Percentiles rank a stretch among this genome's conserved stretches.
phyloP scores from a whole-genome alignment of 2,797 vertebrate species.

The Orestias chungarensis region DNA sequence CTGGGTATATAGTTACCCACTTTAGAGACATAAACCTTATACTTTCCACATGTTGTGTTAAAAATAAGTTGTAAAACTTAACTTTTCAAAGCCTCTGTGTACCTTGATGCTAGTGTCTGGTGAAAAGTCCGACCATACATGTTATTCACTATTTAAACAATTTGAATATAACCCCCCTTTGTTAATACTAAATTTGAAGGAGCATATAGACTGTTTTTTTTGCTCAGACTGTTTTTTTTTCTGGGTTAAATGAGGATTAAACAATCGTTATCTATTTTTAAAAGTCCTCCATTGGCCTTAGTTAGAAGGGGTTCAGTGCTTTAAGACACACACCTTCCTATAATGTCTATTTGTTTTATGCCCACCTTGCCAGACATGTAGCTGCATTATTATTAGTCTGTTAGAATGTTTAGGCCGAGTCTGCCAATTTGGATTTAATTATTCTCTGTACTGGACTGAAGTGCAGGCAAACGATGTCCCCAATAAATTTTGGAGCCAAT shows the following conservation, averaged over 20 bases:
- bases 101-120: background rate
- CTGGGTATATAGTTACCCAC: background rate
- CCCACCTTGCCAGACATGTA: background rate
- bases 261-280: background rate
- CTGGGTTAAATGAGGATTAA: background rate
- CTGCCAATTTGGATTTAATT: background rate
- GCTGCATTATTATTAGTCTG: background rate
- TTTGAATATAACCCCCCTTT: background rate
- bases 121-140: background rate
- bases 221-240: conserved; percentile 1
- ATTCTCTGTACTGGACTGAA: background rate
- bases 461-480: background rate
- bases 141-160: background rate
- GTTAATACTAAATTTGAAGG: background rate
- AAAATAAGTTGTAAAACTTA: background rate
- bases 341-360: conserved; percentile 5
- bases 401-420: background rate
- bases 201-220: background rate
- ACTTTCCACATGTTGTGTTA: background rate
- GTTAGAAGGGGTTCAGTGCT: background rate
- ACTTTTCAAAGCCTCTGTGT: background rate
- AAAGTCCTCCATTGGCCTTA: background rate
- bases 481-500: conserved; percentile 1
- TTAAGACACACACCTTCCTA: background rate
- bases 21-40: background rate